Conservation (phyloP, 2,888 invertebrate genomes). For the Pachydiplax longipennis region DNA sequence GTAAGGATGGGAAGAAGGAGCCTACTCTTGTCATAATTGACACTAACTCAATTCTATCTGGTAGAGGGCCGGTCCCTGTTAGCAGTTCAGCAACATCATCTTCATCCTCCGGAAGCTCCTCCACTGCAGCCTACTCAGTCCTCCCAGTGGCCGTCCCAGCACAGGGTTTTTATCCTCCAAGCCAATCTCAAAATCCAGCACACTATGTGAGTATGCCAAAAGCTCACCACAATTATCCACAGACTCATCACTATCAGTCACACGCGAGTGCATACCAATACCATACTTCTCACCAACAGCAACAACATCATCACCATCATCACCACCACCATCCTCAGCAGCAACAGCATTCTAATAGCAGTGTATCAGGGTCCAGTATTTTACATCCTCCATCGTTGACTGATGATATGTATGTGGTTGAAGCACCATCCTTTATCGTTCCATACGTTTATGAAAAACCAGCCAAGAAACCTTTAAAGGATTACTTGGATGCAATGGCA, state of each 20-base stretch:
- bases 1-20: slow-evolving; percentile 70
- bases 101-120: slow-evolving; percentile 37
- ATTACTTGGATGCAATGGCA: slow-evolving; percentile 71
- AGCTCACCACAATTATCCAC: slow-evolving; percentile 34
- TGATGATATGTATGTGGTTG: slow-evolving; percentile 91
- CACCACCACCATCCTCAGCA: slow-evolving; percentile 52
- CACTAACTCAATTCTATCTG: slow-evolving; percentile 74
- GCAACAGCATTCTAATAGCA: slow-evolving; percentile 44
- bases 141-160: slow-evolving; percentile 58
- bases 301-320: slow-evolving; percentile 51
- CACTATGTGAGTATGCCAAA: slow-evolving; percentile 33
- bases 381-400: slow-evolving; percentile 63
- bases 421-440: slow-evolving; percentile 91
- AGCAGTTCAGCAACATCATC: slow-evolving; percentile 50
- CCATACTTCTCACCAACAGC: slow-evolving; percentile 56
- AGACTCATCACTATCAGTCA: slow-evolving; percentile 12
- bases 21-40: slow-evolving; percentile 81
- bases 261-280: slow-evolving; percentile 45
- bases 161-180: slow-evolving; percentile 69
- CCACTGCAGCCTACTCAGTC: slow-evolving; percentile 46
- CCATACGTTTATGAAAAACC: slow-evolving; percentile 94
- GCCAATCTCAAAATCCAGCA: slow-evolving; percentile 26
- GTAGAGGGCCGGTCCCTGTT: slow-evolving; percentile 67
- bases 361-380: slow-evolving; percentile 43
- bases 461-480: slow-evolving; percentile 78